phyloP scores from a whole-genome alignment of 2,797 vertebrate genomes.

The Mastacembelus armatus region DNA sequence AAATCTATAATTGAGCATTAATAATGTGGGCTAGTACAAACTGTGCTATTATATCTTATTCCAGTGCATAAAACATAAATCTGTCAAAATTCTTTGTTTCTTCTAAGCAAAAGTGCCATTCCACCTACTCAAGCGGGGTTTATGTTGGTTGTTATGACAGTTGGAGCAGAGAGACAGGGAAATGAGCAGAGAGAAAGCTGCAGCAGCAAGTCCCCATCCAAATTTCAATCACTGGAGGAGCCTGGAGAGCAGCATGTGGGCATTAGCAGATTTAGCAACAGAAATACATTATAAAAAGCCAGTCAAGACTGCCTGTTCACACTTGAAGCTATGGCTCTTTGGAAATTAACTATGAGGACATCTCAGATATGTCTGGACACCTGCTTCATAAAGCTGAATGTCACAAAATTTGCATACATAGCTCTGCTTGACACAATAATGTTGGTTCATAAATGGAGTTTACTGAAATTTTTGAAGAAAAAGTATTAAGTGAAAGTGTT shows the following conservation, averaged over 20 bases:
- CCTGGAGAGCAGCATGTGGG: conserved; percentile 31
- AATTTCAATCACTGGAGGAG: conserved; percentile 30
- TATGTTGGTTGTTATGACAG: conserved; percentile 54
- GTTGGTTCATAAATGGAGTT: neutral
- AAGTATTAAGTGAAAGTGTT: too few species aligned
- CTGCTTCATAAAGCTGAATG: neutral
- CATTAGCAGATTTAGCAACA: conserved; percentile 28
- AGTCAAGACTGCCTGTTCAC: conserved; percentile 8
- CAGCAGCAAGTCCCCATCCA: conserved; percentile 24
- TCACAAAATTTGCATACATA: neutral
- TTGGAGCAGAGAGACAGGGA: conserved; percentile 40
- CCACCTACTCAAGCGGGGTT: conserved; percentile 49
- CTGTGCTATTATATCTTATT: conserved; percentile 39
- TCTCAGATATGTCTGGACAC: neutral
- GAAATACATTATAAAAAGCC: conserved; percentile 33
- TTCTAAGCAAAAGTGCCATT: conserved; percentile 31
- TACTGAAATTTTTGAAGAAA: neutral
- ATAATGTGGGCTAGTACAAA: conserved; percentile 36
- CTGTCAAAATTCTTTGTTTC: conserved; percentile 43
- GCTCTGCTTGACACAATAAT: neutral
- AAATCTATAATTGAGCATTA: conserved; percentile 46
- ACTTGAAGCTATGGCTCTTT: conserved; percentile 6
- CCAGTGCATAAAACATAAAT: conserved; percentile 46
- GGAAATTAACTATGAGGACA: neutral
- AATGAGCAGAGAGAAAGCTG: conserved; percentile 20